Percentiles rank a stretch among this genome's conserved stretches.
These are phyloP conservation scores for Cynodonichthys magdalenae DNA, from an alignment of 2,797 vertebrate genomes.

Conservation along the genomic window DNA sequence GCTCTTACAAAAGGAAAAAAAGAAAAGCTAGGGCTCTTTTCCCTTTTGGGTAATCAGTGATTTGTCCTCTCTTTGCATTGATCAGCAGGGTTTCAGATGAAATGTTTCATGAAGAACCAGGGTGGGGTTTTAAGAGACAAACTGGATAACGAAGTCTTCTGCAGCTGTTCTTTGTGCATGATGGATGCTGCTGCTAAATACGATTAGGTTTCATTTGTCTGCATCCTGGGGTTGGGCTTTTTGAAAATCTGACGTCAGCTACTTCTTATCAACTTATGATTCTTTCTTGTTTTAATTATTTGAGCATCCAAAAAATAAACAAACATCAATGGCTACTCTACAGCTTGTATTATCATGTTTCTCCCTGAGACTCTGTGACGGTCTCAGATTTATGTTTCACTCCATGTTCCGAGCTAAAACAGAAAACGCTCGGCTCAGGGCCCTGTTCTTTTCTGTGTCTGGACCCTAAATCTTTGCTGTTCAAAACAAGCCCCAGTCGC, in stretches of 20 bases:
- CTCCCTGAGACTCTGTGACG: constrained; percentile 25
- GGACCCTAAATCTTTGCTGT: constrained; percentile 17
- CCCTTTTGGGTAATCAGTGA: constrained; percentile 70
- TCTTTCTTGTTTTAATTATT: constrained; percentile 12
- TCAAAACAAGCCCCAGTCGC: constrained; percentile 16
- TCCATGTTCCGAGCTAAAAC: constrained; percentile 33
- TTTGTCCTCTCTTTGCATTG: constrained; percentile 51
- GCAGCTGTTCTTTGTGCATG: constrained; percentile 58
- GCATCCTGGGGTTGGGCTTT: constrained; percentile 43
- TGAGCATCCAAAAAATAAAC: constrained; percentile 12
- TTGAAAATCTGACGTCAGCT: constrained; percentile 53
- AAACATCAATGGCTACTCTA: constrained; percentile 48
- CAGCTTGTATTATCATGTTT: constrained; percentile 39
- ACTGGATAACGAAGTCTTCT: constrained; percentile 48
- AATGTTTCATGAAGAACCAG: constrained; percentile 34
- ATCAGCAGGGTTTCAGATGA: constrained; percentile 59
- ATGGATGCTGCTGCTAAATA: constrained; percentile 49
- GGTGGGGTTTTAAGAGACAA: constrained; percentile 59
- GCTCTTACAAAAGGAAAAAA: constrained; percentile 57
- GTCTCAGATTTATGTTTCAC: constrained; percentile 48
- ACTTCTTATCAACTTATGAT: constrained; percentile 39
- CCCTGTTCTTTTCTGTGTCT: constrained; percentile 37
- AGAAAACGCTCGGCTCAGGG: constrained; percentile 32
- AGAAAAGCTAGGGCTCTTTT: constrained; percentile 52
- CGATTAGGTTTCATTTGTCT: constrained; percentile 65